These are phyloP conservation scores for Cephus pulcher DNA, from an alignment of 2,888 invertebrate genomes.

Conservation along the genomic window DNA sequence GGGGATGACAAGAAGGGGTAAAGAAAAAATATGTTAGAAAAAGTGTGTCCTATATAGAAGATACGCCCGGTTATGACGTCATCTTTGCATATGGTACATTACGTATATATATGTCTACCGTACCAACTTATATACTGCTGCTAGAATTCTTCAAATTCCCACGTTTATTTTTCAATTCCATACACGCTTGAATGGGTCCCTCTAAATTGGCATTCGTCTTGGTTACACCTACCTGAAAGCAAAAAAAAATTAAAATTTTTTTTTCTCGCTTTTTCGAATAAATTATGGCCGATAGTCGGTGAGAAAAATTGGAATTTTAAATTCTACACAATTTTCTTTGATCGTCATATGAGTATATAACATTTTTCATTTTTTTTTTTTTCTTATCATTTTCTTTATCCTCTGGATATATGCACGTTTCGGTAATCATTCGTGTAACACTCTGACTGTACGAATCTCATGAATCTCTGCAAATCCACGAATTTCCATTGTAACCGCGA, in stretches of 20 bases:
- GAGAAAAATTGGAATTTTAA: too few species aligned
- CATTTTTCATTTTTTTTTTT: too few species aligned
- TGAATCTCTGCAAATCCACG: not conserved
- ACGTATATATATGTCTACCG: not conserved
- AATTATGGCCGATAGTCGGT: too few species aligned
- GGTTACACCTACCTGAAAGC: too few species aligned
- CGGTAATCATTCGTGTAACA: not conserved
- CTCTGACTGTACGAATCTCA: not conserved
- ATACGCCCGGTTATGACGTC: not conserved
- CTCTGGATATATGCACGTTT: too few species aligned
- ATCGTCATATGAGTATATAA: too few species aligned
- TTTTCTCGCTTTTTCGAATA: too few species aligned
- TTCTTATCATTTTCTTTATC: too few species aligned
- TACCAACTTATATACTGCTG: not conserved
- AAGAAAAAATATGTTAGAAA: not conserved
- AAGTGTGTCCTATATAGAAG: not conserved
- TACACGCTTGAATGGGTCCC: not conserved
- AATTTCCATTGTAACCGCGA: not conserved
- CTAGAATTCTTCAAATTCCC: not conserved
- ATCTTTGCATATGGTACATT: not conserved
- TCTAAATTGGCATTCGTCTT: not conserved
- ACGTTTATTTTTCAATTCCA: not conserved
- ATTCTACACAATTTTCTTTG: too few species aligned
- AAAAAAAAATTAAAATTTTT: too few species aligned
- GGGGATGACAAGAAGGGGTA: not conserved